Percentiles rank a stretch among this genome's conserved stretches.
These are phyloP conservation scores for Yponomeuta plumbellus DNA, from an alignment of 2,888 invertebrate genomes.

Conservation along the genomic window DNA sequence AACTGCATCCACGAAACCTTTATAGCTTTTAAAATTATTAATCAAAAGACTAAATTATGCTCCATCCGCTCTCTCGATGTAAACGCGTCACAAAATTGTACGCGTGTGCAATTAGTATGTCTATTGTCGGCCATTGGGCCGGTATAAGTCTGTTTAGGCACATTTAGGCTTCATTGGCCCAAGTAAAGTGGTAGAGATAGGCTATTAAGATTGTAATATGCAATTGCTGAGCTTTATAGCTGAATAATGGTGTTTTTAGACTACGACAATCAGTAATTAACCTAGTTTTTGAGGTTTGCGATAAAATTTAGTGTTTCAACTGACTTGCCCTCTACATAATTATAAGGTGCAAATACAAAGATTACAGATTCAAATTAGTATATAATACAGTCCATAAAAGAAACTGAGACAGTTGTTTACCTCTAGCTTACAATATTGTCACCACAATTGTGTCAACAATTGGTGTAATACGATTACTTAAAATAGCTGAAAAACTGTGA, in stretches of 20 bases:
- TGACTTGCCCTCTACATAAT: too few relatives aligned
- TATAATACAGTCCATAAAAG: too few relatives aligned
- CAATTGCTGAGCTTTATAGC: neutral
- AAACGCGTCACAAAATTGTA: constrained; percentile 25
- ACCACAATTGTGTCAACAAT: too few relatives aligned
- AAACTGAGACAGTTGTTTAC: too few relatives aligned
- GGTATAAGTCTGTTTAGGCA: neutral
- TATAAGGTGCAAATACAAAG: too few relatives aligned
- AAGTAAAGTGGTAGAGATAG: neutral
- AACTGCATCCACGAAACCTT: too few relatives aligned
- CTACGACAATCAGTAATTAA: neutral
- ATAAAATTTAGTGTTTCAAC: neutral
- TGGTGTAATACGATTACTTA: too few relatives aligned
- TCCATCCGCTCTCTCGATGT: neutral
- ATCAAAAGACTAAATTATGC: neutral
- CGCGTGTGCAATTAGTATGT: constrained; percentile 22
- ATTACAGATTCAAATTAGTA: too few relatives aligned
- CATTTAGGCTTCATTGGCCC: neutral
- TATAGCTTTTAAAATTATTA: too few relatives aligned
- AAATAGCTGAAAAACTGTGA: too few relatives aligned
- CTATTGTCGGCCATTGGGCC: neutral
- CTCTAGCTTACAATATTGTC: too few relatives aligned
- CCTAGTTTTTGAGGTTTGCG: neutral
- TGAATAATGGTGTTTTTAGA: neutral
- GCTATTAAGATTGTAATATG: neutral